Conservation (phyloP, 2,113 vertebrate species). For the Cyprinus carpio region DNA sequence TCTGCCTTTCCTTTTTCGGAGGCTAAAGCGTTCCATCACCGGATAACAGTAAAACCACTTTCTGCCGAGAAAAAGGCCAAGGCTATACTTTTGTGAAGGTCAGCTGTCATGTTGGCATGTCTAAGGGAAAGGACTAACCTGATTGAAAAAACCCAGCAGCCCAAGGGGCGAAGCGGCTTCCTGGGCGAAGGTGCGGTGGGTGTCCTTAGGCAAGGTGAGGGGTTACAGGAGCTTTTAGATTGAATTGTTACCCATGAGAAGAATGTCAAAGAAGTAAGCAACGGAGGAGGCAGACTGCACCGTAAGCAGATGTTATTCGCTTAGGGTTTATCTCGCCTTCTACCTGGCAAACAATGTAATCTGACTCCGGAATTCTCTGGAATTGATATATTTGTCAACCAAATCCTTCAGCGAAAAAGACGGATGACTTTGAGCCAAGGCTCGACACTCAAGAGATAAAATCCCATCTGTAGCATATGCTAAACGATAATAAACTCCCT, state of each 20-base stretch:
- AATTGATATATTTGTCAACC: constrained; percentile 25
- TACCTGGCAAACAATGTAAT: constrained; percentile 21
- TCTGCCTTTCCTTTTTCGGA: constrained; percentile 56
- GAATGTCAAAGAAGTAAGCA: constrained; percentile 40
- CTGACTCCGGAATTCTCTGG: neutral
- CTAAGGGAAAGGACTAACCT: constrained; percentile 37
- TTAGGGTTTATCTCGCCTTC: constrained; percentile 6
- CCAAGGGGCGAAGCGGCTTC: constrained; percentile 10
- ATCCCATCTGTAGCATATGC: constrained; percentile 22
- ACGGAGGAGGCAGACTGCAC: neutral
- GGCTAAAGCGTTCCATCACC: constrained; percentile 73
- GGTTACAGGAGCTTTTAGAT: constrained; percentile 37
- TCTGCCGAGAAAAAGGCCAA: constrained; percentile 37
- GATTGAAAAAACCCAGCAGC: constrained; percentile 37
- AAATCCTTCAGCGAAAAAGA: neutral
- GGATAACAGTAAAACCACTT: constrained; percentile 64
- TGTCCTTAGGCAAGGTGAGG: constrained; percentile 43
- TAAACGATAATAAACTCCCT: constrained; percentile 37
- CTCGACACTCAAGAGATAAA: constrained; percentile 4
- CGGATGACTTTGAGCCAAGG: neutral
- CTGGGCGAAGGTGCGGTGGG: constrained; percentile 23
- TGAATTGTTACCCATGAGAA: constrained; percentile 39
- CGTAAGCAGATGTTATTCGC: constrained; percentile 28
- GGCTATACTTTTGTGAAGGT: constrained; percentile 66
- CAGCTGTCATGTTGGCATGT: constrained; percentile 65